Base-by-base conservation (phyloP, 35 echinoderm and acorn worm genomes). In the Holothuria glaberrima region DNA sequence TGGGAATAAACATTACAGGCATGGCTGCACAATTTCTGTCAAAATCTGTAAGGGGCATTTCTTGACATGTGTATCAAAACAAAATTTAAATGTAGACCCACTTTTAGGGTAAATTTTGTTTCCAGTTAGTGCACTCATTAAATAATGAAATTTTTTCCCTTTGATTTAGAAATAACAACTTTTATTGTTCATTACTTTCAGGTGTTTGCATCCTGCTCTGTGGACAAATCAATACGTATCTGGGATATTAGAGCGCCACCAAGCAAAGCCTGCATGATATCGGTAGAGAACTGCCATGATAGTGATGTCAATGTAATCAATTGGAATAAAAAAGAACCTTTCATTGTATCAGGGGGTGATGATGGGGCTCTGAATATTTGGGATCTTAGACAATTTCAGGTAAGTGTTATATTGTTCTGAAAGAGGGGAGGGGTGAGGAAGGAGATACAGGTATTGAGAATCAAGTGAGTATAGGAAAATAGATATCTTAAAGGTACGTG, bases 121-220 rank as follows among this genome's bases (percentile, higher is more conserved):
- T 41, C 50, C 50, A 14, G 5, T n/a, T n/a, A n/a, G n/a, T n/a
- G n/a, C n/a, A n/a, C n/a, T n/a, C n/a, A n/a, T n/a, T n/a, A n/a
- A n/a, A n/a, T 54, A 14, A 14, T 54, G 50, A 54, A 17, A 12
- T 14, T 54, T 69, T 17, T 69, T 4, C 6, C 1, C 66, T 9
- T 25, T 25, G 10, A 21, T 69, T 69, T 69, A 0, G 9, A 21
- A 10, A 58, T 85, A 12, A 30, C 19, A 1, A 54, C 50, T 54
- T n/a, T 54, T 9, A 54, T 27, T 69, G 9, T 69, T 69, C 22
- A 9, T 48, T 68, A 17, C 17, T 82, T 45, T 28, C 32, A 98
- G 96, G 96, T 98, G 0, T 98, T 98, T 89, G 96, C 96, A 70
- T 98, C 96, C 24, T 98, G 96, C 78, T 98, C 96, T 4, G 96